A percentile compares a stretch with the other conserved stretches of the same genome.
Conservation (phyloP, 2,113 vertebrate genomes). For the Ammodytes marinus region DNA sequence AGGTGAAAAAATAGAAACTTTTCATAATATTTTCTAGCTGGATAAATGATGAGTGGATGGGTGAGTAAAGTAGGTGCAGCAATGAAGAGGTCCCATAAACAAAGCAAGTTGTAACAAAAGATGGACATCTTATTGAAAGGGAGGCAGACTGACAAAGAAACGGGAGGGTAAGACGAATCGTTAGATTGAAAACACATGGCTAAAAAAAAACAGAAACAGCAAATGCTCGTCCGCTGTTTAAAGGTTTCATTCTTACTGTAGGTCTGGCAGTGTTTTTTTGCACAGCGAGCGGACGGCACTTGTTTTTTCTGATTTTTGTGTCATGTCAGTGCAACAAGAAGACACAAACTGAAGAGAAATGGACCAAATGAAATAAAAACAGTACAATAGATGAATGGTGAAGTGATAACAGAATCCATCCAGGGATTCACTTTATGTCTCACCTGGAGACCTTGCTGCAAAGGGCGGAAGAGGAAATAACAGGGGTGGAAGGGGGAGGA, state of each 20-base stretch:
- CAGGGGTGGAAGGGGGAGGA: constrained; percentile 1
- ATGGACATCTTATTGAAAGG: constrained; percentile 18
- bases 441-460: constrained; percentile 82
- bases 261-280: constrained; percentile 26
- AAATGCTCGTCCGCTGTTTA: constrained; percentile 52
- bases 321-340: constrained; percentile 15
- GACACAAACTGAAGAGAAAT: constrained; percentile 15
- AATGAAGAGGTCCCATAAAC: constrained; percentile 32
- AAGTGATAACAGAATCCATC: constrained; percentile 58
- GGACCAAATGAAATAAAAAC: background rate
- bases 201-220: constrained; percentile 55
- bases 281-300: constrained; percentile 48
- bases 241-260: constrained; percentile 6
- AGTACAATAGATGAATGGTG: background rate
- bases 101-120: constrained; percentile 27
- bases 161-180: constrained; percentile 11
- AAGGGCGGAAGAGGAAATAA: constrained; percentile 49
- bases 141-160: constrained; percentile 39
- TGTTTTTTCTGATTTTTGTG: constrained; percentile 61
- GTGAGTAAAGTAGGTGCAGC: constrained; percentile 1
- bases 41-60: constrained; percentile 29
- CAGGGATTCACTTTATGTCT: constrained; percentile 65
- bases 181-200: background rate
- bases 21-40: constrained; percentile 6
- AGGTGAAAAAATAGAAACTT: constrained; percentile 34